Percentiles rank a stretch among this genome's conserved stretches.
phyloP scores from a whole-genome alignment of 1,140 invertebrate species.

The Saccostrea glomerata region DNA sequence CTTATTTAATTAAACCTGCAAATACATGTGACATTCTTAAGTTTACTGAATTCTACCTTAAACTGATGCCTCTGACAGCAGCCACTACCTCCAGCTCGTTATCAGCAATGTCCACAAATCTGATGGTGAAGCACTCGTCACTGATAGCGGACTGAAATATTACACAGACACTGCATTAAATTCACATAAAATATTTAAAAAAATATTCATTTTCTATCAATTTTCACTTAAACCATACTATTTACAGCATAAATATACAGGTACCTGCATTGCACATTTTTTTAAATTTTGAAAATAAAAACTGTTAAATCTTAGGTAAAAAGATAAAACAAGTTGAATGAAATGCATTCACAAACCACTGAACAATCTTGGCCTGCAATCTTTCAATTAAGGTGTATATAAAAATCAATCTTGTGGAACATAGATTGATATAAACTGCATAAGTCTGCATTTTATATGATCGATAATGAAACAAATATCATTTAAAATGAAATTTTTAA shows the following conservation, averaged over 20 bases:
- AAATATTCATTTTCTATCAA: not conserved
- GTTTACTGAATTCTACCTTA: slow-evolving; percentile 83
- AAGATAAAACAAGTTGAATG: not conserved
- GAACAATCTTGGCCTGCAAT: not conserved
- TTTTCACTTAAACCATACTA: not conserved
- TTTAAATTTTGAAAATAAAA: too few species aligned
- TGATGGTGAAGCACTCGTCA: slow-evolving; percentile 86
- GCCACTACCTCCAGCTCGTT: slow-evolving; percentile 84
- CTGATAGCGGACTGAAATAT: slow-evolving; percentile 51
- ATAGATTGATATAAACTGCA: not conserved
- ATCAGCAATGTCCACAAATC: slow-evolving; percentile 83
- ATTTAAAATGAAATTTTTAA: not conserved
- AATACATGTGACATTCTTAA: slow-evolving; percentile 43
- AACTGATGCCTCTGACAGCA: slow-evolving; percentile 84
- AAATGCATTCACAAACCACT: not conserved
- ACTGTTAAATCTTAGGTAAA: too few species aligned
- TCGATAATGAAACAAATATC: not conserved
- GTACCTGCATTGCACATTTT: too few species aligned
- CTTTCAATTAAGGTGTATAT: not conserved
- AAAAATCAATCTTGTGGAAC: not conserved
- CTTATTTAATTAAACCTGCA: not conserved
- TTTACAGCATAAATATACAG: not conserved
- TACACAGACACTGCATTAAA: not conserved
- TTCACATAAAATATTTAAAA: not conserved
- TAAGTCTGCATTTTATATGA: not conserved